Evolutionary conservation across 2,113 vertebrate genomes (phyloP).

Genomic region (Acrocephalus arundinaceus): DNA sequence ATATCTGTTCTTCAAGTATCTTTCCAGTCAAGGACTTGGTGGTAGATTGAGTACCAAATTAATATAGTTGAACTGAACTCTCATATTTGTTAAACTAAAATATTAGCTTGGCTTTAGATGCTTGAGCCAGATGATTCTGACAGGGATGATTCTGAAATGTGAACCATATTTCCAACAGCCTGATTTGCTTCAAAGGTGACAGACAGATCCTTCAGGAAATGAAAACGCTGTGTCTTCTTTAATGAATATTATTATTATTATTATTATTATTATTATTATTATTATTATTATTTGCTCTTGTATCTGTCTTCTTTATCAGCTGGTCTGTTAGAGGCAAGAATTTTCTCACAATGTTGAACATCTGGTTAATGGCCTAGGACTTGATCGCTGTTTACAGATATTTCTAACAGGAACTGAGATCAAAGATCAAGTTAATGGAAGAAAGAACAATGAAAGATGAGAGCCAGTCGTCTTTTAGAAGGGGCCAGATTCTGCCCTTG

Average conservation of each 20-base stretch:
- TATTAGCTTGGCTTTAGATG: not conserved
- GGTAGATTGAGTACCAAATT: not conserved
- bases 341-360: not conserved
- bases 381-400: constrained; percentile 19
- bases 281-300: not conserved
- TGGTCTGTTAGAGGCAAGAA: not conserved
- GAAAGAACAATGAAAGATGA: constrained; percentile 25
- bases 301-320: not conserved
- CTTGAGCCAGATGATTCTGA: not conserved
- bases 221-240: not conserved
- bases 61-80: not conserved
- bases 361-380: constrained; percentile 22
- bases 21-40: not conserved
- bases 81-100: not conserved
- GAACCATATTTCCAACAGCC: not conserved
- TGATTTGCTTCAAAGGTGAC: not conserved
- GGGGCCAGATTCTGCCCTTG: not conserved
- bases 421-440: constrained; percentile 42
- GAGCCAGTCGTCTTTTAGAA: not conserved
- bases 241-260: not conserved
- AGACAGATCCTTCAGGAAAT: not conserved
- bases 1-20: not conserved
- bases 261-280: not conserved
- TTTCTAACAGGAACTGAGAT: constrained; percentile 40
- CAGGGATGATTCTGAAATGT: not conserved